These are phyloP conservation scores for Pseudonaja textilis DNA, from an alignment of 2,113 vertebrate genomes.

Conservation along the genomic window DNA sequence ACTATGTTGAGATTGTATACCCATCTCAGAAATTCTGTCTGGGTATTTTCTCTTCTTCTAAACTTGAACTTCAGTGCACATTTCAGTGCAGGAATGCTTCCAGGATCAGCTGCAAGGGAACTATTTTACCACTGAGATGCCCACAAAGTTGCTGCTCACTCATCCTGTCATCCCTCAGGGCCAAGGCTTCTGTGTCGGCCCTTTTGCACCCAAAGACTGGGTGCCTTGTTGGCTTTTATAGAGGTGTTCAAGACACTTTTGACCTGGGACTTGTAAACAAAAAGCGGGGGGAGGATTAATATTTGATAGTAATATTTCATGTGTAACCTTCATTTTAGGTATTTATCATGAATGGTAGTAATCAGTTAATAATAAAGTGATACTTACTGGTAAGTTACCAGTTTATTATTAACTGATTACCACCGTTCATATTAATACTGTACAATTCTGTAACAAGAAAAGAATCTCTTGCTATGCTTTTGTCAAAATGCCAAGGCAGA, in stretches of 20 bases:
- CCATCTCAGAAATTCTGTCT: background rate
- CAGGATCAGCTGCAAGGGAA: background rate
- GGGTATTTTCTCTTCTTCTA: background rate
- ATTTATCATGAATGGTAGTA: background rate
- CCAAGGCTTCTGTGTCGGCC: background rate
- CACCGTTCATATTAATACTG: background rate
- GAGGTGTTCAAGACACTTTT: background rate
- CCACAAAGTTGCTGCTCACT: background rate
- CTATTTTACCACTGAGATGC: background rate
- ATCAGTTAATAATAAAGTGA: background rate
- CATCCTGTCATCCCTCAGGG: background rate
- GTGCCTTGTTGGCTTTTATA: background rate
- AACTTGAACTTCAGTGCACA: background rate
- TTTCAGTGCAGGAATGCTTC: background rate
- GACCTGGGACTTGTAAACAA: background rate
- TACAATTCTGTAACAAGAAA: background rate
- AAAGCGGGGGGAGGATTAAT: background rate
- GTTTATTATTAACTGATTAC: background rate
- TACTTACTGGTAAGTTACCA: background rate
- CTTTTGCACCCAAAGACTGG: background rate
- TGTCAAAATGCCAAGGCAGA: background rate
- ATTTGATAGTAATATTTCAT: background rate
- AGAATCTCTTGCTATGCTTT: background rate
- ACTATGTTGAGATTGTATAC: background rate
- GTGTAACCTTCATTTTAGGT: background rate